Evolutionary conservation across 2,888 invertebrate genomes (phyloP), one percentile per base, ranked within the genome.

Genomic region (Terebella lapidaria): DNA sequence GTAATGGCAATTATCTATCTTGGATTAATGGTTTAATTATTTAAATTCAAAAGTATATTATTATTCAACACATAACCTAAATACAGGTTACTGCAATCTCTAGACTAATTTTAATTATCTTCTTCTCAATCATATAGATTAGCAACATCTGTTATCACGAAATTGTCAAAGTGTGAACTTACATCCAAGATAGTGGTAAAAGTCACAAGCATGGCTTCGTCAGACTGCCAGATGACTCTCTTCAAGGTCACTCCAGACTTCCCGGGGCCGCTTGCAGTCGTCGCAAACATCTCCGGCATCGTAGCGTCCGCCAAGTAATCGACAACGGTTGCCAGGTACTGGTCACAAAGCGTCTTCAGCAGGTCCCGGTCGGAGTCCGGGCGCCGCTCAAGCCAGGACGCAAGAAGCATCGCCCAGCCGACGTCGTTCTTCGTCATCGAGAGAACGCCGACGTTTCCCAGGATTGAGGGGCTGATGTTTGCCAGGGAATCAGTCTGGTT

Each of bases 141-240:
- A n/a, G n/a, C n/a, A n/a, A n/a, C n/a, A n/a, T n/a, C n/a, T n/a
- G n/a, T n/a, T n/a, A n/a, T n/a, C n/a, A n/a, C n/a, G 26, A 20
- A 53, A 53, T 10, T 35, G n/a, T 35, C 42, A 35, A n/a, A 10
- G n/a, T n/a, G n/a, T 10, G 10, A 20, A 69, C 72, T 61, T 64
- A 78, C 78, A 71, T 78, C 77, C 18, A 78, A 60, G 18, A 78
- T 67, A n/a, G 71, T 70, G 26, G 70, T 73, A 62, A 78, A 75
- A 0, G 78, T 78, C 52, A 60, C 58, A n/a, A 78, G 62, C 74
- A 76, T 76, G 64, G 76, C 75, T 59, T 74, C 74, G 5, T 71
- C 60, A 0, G 72, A 69, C 58, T 77, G 77, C 49, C 64, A 66
- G 25, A 61, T n/a, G 30, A 61, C 22, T 15, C 51, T 29, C 30